Conservation (phyloP, 1,140 invertebrate genomes). For the Apocrypta bakeri region DNA sequence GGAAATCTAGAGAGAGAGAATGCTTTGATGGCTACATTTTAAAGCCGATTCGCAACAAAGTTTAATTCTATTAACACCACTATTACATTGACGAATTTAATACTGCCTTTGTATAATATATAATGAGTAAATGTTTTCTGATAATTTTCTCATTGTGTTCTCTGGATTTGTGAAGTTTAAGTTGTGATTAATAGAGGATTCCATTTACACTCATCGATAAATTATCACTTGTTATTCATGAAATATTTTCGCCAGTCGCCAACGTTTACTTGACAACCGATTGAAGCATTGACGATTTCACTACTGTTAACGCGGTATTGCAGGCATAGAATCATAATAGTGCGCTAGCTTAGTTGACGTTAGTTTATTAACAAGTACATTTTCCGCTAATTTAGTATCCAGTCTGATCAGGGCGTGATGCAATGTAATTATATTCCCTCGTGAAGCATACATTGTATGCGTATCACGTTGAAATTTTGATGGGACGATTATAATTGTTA, state of each 20-base stretch:
- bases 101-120: too few species aligned
- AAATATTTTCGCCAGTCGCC: too few species aligned
- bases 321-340: constrained; percentile 15
- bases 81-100: too few species aligned
- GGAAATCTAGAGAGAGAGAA: neutral
- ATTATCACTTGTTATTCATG: too few species aligned
- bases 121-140: too few species aligned
- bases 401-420: constrained; percentile 37
- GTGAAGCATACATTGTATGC: constrained; percentile 10
- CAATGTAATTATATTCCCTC: constrained; percentile 38
- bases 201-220: too few species aligned
- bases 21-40: neutral
- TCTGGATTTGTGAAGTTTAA: too few species aligned
- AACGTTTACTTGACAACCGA: constrained; percentile 15
- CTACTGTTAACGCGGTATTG: neutral
- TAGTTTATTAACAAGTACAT: constrained; percentile 43
- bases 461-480: neutral
- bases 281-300: neutral
- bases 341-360: constrained; percentile 26
- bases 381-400: constrained; percentile 42
- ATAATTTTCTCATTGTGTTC: too few species aligned
- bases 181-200: too few species aligned
- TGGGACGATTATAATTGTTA: too few species aligned
- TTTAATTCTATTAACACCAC: too few species aligned
- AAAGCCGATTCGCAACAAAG: neutral